Base-by-base conservation (phyloP, 2,888 invertebrate genomes). In the Monoplex corrugatus region DNA sequence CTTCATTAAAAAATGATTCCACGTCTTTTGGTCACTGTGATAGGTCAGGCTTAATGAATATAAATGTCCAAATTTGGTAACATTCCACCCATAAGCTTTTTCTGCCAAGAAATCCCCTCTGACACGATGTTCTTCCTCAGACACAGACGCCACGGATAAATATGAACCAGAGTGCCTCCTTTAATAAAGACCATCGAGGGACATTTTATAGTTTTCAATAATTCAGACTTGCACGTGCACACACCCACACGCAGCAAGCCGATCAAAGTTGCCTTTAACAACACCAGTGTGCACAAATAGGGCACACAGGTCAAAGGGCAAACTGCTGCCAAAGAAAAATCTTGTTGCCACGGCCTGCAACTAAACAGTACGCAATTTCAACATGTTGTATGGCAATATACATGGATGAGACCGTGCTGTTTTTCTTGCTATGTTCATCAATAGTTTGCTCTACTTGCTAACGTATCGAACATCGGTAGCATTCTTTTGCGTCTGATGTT, bases 401-500 rank as follows among this genome's bases (percentile, higher is more conserved):
- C 3, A 63, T 63, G 57, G 40, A 63, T 85, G 28, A 63, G 38
- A 38, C 6, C 35, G 3, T 63, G 19, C 28, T 8, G 23, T 10
- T 35, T 19, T 43, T 85, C 38, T 23, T 8, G 13, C 8, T 8
- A 10, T 23, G 10, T 23, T 32, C 38, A 28, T 45, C 32, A 45
- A 16, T 32, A 32, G 32, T 83, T 2, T 38, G 16, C 23, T 23
- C 6, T 57, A 16, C 19, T 6, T 32, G 38, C 57, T 35, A 13
- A 35, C 3, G 10, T 23, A 13, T 38, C 45, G 38, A 38, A 13
- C 6, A 57, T 23, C 35, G 32, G 35, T 84, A 19, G 84, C 44
- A 50, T 84, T 84, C 84, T 84, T 84, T 84, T 84, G 57, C 84
- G 35, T 57, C 50, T 86, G 38, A 86, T 88, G 88, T 88, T 88